phyloP scores from a whole-genome alignment of 1,140 invertebrate species.

The Drosophila pectinifera region DNA sequence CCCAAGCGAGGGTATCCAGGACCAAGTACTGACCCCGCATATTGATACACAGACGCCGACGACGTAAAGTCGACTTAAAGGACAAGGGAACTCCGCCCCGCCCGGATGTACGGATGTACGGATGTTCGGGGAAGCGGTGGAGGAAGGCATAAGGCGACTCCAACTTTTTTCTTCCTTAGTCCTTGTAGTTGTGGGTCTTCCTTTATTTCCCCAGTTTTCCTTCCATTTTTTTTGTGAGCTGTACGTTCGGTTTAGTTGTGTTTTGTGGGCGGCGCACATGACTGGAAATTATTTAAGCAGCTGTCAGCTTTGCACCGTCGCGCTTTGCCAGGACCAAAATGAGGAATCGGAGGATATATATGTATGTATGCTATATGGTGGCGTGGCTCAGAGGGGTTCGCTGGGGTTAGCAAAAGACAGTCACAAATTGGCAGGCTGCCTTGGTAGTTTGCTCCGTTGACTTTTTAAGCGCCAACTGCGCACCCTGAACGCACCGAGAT shows the following conservation, averaged over 20 bases:
- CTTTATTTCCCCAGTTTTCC: conserved; percentile 27
- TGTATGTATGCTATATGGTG: background rate
- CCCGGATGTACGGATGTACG: conserved; percentile 28
- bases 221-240: conserved; percentile 19
- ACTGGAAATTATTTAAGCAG: conserved; percentile 68
- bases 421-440: conserved; percentile 66
- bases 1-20: conserved; percentile 25
- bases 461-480: conserved; percentile 62
- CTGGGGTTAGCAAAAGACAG: conserved; percentile 49
- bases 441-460: conserved; percentile 57
- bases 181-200: conserved; percentile 37
- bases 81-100: conserved; percentile 50
- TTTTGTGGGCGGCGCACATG: conserved; percentile 66
- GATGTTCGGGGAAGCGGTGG: conserved; percentile 23
- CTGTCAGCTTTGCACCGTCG: conserved; percentile 66
- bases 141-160: conserved; percentile 46
- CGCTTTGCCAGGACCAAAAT: conserved; percentile 53
- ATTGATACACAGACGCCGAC: conserved; percentile 58
- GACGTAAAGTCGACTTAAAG: conserved; percentile 63
- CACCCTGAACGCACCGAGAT: conserved; percentile 60
- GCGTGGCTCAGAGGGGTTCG: conserved; percentile 1
- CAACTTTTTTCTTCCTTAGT: conserved; percentile 27
- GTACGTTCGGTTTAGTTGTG: conserved; percentile 62
- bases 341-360: conserved; percentile 37
- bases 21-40: conserved; percentile 54